A percentile compares a stretch with the other conserved stretches of the same genome.
phyloP scores from a whole-genome alignment of 2,113 vertebrate species.

The Pterocles orientalis region DNA sequence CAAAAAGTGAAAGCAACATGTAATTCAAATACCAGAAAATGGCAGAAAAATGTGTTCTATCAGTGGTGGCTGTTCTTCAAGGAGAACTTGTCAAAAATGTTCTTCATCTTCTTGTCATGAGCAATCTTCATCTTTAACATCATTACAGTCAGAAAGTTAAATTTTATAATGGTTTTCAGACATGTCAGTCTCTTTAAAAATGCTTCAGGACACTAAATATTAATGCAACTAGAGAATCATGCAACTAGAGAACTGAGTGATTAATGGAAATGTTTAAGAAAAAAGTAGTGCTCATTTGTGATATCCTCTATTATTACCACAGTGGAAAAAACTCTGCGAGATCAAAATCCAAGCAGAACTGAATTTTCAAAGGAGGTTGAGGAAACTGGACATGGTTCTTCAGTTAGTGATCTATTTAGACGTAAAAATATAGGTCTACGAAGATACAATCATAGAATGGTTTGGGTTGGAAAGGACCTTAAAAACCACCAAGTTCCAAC shows the following conservation, averaged over 20 bases:
- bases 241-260: neutral
- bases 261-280: neutral
- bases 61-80: constrained; percentile 8
- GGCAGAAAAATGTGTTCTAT: constrained; percentile 3
- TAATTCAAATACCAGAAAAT: constrained; percentile 40
- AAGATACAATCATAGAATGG: neutral
- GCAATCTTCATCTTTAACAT: neutral
- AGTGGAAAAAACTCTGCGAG: neutral
- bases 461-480: too few relatives aligned
- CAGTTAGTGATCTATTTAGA: neutral
- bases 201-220: neutral
- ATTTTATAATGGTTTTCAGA: constrained; percentile 14
- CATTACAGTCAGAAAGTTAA: neutral
- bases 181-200: neutral
- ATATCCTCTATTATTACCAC: neutral
- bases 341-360: constrained; percentile 2
- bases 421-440: neutral
- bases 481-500: too few relatives aligned
- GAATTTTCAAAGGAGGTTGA: neutral
- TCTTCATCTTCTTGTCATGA: constrained; percentile 24
- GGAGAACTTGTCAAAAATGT: constrained; percentile 1
- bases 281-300: neutral
- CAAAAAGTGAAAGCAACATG: constrained; percentile 28
- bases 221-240: constrained; percentile 14
- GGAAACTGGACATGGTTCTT: neutral